These are phyloP conservation scores for Athalia rosae DNA, from an alignment of 2,888 invertebrate species.

Conservation along the genomic window DNA sequence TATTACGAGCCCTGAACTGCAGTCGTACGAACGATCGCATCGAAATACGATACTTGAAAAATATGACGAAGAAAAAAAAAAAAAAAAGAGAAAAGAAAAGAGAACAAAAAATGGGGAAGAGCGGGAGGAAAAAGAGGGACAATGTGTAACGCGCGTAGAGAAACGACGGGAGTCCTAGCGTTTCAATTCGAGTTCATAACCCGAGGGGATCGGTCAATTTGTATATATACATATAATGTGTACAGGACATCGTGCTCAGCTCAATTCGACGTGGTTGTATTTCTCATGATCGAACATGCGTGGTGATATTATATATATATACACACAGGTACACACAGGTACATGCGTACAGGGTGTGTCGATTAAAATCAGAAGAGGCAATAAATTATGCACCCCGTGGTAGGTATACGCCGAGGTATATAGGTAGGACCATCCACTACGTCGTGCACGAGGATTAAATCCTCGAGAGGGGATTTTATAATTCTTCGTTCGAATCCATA, in stretches of 20 bases:
- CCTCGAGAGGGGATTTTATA: no score
- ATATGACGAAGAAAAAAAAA: neutral
- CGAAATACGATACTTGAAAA: conserved; percentile 8
- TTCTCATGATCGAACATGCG: neutral
- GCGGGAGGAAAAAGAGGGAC: neutral
- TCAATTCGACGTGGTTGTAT: neutral
- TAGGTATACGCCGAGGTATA: no score
- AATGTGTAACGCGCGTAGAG: conserved; percentile 17
- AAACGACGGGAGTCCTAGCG: neutral
- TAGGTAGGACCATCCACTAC: no score
- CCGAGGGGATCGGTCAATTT: conserved; percentile 24
- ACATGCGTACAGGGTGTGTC: conserved; percentile 6
- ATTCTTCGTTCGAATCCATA: no score
- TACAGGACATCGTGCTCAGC: conserved; percentile 2
- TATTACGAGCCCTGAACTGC: neutral
- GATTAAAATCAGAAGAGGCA: neutral
- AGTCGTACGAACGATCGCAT: neutral
- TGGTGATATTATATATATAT: no score
- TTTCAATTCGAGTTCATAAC: conserved; percentile 18
- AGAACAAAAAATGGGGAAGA: neutral
- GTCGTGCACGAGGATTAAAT: no score
- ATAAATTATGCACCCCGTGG: no score
- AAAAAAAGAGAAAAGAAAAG: neutral
- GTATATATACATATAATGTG: neutral
- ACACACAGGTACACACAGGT: neutral